Evolutionary conservation across 2,888 invertebrate species (phyloP).

Genomic region (Chydorus sphaericus): DNA sequence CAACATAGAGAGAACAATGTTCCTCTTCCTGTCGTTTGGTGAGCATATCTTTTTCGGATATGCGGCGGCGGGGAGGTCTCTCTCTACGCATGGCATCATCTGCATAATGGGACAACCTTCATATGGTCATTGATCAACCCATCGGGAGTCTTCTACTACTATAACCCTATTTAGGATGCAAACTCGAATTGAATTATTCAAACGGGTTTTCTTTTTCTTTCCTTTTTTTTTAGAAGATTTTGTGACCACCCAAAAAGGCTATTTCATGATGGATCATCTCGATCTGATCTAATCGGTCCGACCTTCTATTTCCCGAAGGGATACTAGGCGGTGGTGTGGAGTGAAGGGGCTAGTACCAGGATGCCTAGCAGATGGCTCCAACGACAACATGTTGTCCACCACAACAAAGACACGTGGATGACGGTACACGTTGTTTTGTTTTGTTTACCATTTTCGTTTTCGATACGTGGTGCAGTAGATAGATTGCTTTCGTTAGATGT

Average conservation of each 20-base stretch:
- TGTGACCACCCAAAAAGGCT: background rate
- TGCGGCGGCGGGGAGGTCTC: no score
- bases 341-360: no score
- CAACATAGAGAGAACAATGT: background rate
- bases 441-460: no score
- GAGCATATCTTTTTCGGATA: background rate
- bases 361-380: no score
- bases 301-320: background rate
- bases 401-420: no score
- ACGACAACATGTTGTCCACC: no score
- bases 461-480: no score
- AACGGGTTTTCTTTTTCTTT: background rate
- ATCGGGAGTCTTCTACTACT: background rate
- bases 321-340: no score
- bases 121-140: background rate
- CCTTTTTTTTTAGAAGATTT: no score
- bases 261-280: background rate
- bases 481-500: no score
- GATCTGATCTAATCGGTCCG: background rate
- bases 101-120: background rate
- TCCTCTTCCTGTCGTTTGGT: constrained; percentile 1
- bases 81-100: background rate
- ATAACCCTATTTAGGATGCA: background rate
- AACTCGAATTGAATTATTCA: background rate
- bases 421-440: no score